A percentile compares a stretch with the other conserved stretches of the same genome.
Evolutionary conservation across 2,113 vertebrate species (phyloP).

Genomic region (Lathamus discolor): DNA sequence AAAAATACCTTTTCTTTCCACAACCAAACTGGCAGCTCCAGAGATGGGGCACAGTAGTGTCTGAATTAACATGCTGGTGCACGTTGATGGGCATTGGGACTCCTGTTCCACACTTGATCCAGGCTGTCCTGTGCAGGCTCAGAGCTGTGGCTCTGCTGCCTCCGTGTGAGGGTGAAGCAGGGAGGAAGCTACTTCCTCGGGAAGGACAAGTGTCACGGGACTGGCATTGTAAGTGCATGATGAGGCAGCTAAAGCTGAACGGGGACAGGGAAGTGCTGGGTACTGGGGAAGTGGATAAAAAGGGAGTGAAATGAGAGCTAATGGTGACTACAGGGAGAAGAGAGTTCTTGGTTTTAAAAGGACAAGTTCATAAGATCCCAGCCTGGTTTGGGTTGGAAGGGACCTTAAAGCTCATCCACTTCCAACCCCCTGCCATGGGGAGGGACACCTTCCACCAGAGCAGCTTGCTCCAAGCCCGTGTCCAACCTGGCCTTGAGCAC

Average conservation of each 20-base stretch:
- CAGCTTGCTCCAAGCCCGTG: too few species aligned
- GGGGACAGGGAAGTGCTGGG: accelerated
- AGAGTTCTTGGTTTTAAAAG: neutral
- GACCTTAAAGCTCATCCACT: neutral
- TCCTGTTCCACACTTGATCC: neutral
- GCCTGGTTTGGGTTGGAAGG: neutral
- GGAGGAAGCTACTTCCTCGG: neutral
- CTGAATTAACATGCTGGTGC: neutral
- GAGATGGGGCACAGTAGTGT: neutral
- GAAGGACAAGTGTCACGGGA: neutral
- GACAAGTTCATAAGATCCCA: neutral
- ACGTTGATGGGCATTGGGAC: neutral
- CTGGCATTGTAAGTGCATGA: neutral
- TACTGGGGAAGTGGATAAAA: accelerated
- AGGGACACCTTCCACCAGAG: too few species aligned
- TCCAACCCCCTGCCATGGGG: neutral
- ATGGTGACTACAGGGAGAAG: neutral
- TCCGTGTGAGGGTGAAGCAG: neutral
- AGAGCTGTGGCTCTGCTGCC: neutral
- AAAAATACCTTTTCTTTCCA: neutral
- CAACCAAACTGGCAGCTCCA: neutral
- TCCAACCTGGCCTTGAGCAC: too few species aligned
- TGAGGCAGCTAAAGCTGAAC: neutral
- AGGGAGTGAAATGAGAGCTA: neutral
- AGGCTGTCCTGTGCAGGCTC: neutral